These are phyloP conservation scores for Enteromius mattozi DNA, from an alignment of 2,797 vertebrate species.

Conservation along the genomic window DNA sequence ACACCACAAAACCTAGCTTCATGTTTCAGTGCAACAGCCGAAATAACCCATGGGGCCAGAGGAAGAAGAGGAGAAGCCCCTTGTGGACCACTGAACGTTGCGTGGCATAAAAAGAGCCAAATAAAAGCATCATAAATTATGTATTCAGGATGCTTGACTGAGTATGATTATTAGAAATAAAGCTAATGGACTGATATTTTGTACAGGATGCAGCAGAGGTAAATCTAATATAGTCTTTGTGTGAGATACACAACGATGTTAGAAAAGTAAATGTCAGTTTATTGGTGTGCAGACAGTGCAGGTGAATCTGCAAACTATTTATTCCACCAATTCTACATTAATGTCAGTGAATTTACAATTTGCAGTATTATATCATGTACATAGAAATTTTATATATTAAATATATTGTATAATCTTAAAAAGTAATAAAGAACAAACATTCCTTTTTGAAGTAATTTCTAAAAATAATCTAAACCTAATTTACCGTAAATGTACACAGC, in stretches of 20 bases:
- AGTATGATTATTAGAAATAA: slow-evolving; percentile 50
- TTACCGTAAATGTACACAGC: neutral
- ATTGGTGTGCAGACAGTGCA: neutral
- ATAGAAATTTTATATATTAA: neutral
- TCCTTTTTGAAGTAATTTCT: neutral
- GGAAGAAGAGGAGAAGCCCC: slow-evolving; percentile 44
- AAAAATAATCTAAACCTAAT: neutral
- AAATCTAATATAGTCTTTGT: slow-evolving; percentile 28
- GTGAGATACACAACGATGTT: neutral
- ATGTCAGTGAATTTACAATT: neutral
- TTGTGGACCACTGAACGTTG: slow-evolving; percentile 45
- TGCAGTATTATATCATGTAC: neutral
- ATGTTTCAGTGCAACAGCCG: slow-evolving; percentile 45
- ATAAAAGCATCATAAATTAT: slow-evolving; percentile 61
- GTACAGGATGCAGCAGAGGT: slow-evolving; percentile 28
- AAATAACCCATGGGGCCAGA: slow-evolving; percentile 44
- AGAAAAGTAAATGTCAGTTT: neutral
- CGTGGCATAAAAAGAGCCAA: slow-evolving; percentile 39
- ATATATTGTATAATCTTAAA: neutral
- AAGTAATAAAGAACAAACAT: neutral
- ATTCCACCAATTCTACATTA: neutral
- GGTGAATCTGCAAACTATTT: neutral
- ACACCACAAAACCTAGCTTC: slow-evolving; percentile 57
- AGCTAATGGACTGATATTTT: slow-evolving; percentile 54
- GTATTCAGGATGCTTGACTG: slow-evolving; percentile 51